Evolutionary conservation across 2,888 invertebrate species (phyloP), one percentile per base, ranked within the genome.

Genomic region (Drosophila mimica): DNA sequence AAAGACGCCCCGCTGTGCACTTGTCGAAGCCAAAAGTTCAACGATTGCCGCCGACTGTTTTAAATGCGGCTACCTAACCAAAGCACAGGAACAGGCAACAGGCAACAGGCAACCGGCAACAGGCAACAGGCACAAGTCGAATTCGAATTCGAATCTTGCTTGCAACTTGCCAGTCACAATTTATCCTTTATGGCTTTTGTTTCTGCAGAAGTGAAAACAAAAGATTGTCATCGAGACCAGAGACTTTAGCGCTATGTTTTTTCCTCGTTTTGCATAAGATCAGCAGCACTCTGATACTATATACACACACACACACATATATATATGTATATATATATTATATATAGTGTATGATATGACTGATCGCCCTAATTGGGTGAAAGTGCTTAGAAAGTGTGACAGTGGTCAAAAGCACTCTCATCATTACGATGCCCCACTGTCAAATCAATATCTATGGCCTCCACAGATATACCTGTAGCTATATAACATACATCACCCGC

Each of bases 131-230:
- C 73, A 65, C 73, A 73, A 56, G 62, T 52, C 61, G 59, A 63
- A 57, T 31, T 17, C 62, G 31, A 52, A 33, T 53, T 52, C 61
- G 11, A 30, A 33, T 31, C 20, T 33, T 38, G 53, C 53, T 33
- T 48, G 54, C 54, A 34, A 56, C 65, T 65, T 20, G 65, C 46
- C 54, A 76, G 59, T 84, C 91, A 83, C 88, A 91, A 84, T 87
- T 84, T 84, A 84, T 84, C 88, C 83, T 89, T 84, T 89, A 84
- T 84, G 83, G 88, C 89, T 89, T 84, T 84, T 84, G 81, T 89
- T 84, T 84, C 83, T 78, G 87, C 81, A 92, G 92, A 91, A 91
- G 92, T 92, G 91, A 91, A 91, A 92, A 92, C 89, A 87, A 91
- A 90, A 91, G 91, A 91, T 92, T 91, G 92, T 90, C 91, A 91